Base-by-base conservation (phyloP, 2,113 vertebrate species). In the Cryptomyrus ogoouensis region DNA sequence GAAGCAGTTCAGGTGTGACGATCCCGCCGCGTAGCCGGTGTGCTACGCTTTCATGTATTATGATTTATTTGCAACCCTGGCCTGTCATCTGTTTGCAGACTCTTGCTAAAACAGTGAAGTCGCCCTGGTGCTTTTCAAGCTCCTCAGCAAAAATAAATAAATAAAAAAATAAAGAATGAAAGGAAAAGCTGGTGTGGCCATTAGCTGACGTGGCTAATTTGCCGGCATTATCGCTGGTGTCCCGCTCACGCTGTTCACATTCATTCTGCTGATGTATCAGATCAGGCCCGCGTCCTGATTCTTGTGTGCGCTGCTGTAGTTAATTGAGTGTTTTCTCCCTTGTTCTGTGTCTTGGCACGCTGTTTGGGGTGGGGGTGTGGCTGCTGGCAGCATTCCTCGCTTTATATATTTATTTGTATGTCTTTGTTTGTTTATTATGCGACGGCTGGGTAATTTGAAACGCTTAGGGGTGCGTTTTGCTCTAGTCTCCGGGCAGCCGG, bases 191-290 rank as follows among this genome's bases (percentile, higher is more conserved):
- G 62, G 27, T 80, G 17, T 8, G 74, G 35, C 2, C 35, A 2
- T 80, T 80, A 15, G 74, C 74, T 80, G 74, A 80, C 17, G 74
- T 42, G 35, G 74, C 74, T 80, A 70, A 70, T 70, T 80, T 19
- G 74, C 74, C 35, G 13, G 35, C 31, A 19, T 80, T 80, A 42
- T 42, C 35, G 74, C 35, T 19, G 62, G 15, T 42, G 74, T 80
- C 17, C 35, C 1, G 15, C 5, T 80, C 74, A 1, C 15, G 35
- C 13, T 42, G 35, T 17, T 42, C 35, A 2, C 13, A 17, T 80
- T 42, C 74, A 17, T 80, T 80, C 74, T 80, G 74, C 74, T 80
- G 74, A 80, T 80, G 5, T 80, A 80, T 80, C 74, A 80, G 74
- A 80, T 80, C 74, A 19, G 31, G 74, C 74, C 31, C 15, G 35